Conservation (phyloP, 1,140 invertebrate genomes). For the Drosophila erecta region DNA sequence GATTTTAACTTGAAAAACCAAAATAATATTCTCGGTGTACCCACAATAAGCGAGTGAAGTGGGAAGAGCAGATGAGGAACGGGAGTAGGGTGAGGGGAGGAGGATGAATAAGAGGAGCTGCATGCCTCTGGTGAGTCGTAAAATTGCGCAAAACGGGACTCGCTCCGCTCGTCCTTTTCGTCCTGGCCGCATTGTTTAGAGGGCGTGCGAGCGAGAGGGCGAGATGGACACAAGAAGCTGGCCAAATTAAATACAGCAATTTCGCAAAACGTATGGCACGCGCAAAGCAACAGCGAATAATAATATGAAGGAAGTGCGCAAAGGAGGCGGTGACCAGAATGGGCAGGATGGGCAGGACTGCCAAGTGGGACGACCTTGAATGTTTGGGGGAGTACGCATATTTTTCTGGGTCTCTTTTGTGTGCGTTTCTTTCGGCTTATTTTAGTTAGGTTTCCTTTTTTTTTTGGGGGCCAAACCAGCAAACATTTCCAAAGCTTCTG, state of each 20-base stretch:
- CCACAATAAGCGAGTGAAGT: constrained; percentile 55
- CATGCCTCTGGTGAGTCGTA: constrained; percentile 71
- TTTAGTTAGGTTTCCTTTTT: constrained; percentile 8
- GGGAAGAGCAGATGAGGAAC: not conserved
- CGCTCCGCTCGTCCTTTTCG: not conserved
- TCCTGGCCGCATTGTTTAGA: constrained; percentile 32
- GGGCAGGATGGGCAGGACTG: no score
- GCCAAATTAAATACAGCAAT: constrained; percentile 78
- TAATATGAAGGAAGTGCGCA: constrained; percentile 60
- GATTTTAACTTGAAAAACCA: no score
- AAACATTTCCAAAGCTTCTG: constrained; percentile 41
- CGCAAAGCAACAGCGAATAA: constrained; percentile 59
- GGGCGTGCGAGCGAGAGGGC: constrained; percentile 13
- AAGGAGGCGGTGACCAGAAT: constrained; percentile 17
- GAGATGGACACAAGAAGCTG: constrained; percentile 12
- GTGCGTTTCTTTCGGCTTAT: constrained; percentile 1
- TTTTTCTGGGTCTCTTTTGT: constrained; percentile 43
- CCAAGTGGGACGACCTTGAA: constrained; percentile 29
- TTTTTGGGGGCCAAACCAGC: constrained; percentile 19
- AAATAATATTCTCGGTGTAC: constrained; percentile 50
- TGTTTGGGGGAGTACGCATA: constrained; percentile 51
- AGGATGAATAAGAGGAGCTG: constrained; percentile 17
- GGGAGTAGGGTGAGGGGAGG: not conserved
- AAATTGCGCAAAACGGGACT: constrained; percentile 64
- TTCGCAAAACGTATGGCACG: constrained; percentile 64